Evolutionary conservation across 2,113 vertebrate genomes (phyloP), one percentile per base, ranked within the genome.

Genomic region (Vidua macroura): DNA sequence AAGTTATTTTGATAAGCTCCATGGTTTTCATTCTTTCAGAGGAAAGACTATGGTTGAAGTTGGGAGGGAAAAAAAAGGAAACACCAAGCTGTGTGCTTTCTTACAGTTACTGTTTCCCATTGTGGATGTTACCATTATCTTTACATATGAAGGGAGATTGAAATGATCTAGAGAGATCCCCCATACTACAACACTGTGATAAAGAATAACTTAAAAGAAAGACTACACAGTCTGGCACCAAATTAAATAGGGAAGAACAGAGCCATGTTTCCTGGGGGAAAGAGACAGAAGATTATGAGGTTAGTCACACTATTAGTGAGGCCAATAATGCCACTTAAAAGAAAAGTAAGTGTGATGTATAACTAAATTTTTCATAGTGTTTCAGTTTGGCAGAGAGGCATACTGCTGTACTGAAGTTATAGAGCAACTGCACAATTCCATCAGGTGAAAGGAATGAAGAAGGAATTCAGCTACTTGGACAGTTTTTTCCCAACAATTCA

Each of bases 1-100:
- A 88, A 96, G 94, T 94, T 93, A 96, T 96, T 96, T 95, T 96
- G 93, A 95, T 96, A 96, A 93, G 90, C 94, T 95, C 92, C 68
- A 44, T 11, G 79, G 93, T 90, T 91, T 93, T 96, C 44, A 8
- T 78, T 85, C 85, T 83, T 95, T 93, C 68, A 95, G 88, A 95
- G 82, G 79, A 91, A 92, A 93, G 83, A 93, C 87, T n/a, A 48
- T 12, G 67, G 94, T 70, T 96, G 93, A 95, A 93, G 90, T 59
- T 83, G 85, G 64, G 68, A 77, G 70, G 53, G 10, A 2, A 35
- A 84, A 81, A 92, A 91, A 91, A 88, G 88, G 83, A 86, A 96
- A 93, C 28, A 18, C 75, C 95, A 96, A 96, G 93, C 95, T 95
- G 94, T 83, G 91, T 94, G 63, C 93, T 91, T 94, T 96, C 88